Percentiles rank a stretch among this genome's conserved stretches.
Conservation (phyloP, 2,113 vertebrate genomes). For the Dromas ardeola region DNA sequence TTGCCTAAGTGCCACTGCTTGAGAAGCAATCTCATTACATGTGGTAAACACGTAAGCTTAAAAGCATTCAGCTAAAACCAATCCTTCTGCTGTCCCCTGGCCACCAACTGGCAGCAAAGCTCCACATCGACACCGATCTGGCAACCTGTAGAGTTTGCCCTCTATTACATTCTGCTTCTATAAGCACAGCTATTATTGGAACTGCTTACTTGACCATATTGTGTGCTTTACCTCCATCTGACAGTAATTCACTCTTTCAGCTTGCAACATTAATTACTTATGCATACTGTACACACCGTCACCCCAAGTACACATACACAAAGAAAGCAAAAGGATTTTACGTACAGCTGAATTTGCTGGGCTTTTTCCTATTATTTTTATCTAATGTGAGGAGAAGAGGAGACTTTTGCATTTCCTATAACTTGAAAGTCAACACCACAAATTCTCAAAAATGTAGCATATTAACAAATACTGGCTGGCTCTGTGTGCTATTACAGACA, state of each 20-base stretch:
- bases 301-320: neutral
- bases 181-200: slow-evolving; percentile 41
- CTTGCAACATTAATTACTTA: slow-evolving; percentile 23
- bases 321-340: neutral
- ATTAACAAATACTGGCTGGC: neutral
- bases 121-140: neutral
- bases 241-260: slow-evolving; percentile 43
- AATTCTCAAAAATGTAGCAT: neutral
- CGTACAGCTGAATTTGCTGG: neutral
- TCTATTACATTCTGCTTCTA: slow-evolving; percentile 31
- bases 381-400: neutral
- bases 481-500: neutral
- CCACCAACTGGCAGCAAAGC: slow-evolving; percentile 39
- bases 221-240: slow-evolving; percentile 23
- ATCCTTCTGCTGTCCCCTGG: slow-evolving; percentile 34
- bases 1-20: neutral
- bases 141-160: slow-evolving; percentile 39
- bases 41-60: neutral
- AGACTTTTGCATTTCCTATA: neutral
- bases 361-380: neutral
- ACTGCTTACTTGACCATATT: slow-evolving; percentile 42
- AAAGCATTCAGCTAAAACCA: slow-evolving; percentile 32
- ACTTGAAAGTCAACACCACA: neutral
- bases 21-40: neutral
- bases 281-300: neutral